Conservation (phyloP, 2,888 invertebrate species). For the Pseudoips prasinana region DNA sequence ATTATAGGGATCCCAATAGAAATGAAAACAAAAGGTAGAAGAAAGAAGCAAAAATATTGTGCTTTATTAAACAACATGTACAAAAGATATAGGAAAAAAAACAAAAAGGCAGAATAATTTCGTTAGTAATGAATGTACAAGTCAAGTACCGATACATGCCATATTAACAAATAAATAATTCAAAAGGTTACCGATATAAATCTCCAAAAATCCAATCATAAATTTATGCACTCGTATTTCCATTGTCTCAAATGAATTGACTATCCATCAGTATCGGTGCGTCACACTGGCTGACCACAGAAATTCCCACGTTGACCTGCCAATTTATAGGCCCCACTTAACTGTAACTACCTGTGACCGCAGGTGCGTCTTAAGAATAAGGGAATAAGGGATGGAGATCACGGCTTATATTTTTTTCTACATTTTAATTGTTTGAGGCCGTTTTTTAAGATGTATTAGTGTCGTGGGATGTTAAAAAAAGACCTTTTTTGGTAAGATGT, state of each 20-base stretch:
- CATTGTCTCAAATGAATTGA: slow-evolving; percentile 14
- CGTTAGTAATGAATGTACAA: too few species aligned
- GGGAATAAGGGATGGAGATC: slow-evolving; percentile 62
- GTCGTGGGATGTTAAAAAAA: slow-evolving; percentile 1
- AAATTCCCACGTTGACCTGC: slow-evolving; percentile 78
- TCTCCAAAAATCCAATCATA: too few species aligned
- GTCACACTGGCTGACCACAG: slow-evolving; percentile 63
- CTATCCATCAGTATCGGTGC: slow-evolving; percentile 39
- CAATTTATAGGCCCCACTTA: slow-evolving; percentile 73
- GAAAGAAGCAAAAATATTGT: too few species aligned
- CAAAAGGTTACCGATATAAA: too few species aligned
- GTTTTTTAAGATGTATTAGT: slow-evolving; percentile 14
- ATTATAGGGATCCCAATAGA: too few species aligned
- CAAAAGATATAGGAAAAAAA: too few species aligned
- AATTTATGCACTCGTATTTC: too few species aligned
- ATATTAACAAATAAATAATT: too few species aligned
- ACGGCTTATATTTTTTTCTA: slow-evolving; percentile 4
- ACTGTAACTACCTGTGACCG: slow-evolving; percentile 70
- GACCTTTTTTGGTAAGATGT: neutral
- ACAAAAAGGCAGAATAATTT: too few species aligned
- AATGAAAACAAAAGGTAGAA: too few species aligned
- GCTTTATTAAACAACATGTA: too few species aligned
- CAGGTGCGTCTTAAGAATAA: slow-evolving; percentile 75
- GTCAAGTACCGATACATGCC: too few species aligned
- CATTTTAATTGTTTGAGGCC: slow-evolving; percentile 13